A percentile compares a stretch with the other conserved stretches of the same genome.
phyloP scores from a whole-genome alignment of 2,888 invertebrate species.

The Diadromus collaris region DNA sequence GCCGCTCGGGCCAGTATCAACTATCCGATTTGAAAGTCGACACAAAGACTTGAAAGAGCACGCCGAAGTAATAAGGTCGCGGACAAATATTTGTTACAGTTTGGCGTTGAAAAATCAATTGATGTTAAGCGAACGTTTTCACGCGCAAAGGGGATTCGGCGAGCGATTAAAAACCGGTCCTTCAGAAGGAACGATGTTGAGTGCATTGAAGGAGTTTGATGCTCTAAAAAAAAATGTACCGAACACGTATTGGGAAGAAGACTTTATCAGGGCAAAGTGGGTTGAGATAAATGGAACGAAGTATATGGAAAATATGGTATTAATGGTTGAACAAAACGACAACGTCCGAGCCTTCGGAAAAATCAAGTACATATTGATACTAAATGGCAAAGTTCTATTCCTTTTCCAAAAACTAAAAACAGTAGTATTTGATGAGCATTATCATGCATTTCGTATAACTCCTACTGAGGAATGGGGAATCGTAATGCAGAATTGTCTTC shows the following conservation, averaged over 20 bases:
- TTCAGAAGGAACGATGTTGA: neutral
- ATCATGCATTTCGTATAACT: slow-evolving; percentile 21
- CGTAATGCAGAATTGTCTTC: neutral
- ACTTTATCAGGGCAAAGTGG: slow-evolving; percentile 7
- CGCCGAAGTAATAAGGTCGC: slow-evolving; percentile 5
- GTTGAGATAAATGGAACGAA: slow-evolving; percentile 17
- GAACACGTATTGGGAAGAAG: slow-evolving; percentile 4
- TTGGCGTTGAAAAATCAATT: slow-evolving; percentile 24
- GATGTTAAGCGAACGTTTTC: slow-evolving; percentile 25
- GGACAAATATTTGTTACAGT: slow-evolving; percentile 34
- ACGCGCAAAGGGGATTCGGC: slow-evolving; percentile 20
- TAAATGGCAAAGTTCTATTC: slow-evolving; percentile 11
- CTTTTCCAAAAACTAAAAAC: slow-evolving; percentile 13
- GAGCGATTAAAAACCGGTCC: slow-evolving; percentile 17
- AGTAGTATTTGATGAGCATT: slow-evolving; percentile 21
- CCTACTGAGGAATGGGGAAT: slow-evolving; percentile 7
- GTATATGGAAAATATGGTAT: slow-evolving; percentile 20
- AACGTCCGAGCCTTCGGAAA: slow-evolving; percentile 11
- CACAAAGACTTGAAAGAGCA: slow-evolving; percentile 42
- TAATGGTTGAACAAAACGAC: slow-evolving; percentile 5
- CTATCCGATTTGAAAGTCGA: slow-evolving; percentile 17
- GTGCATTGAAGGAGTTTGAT: slow-evolving; percentile 22
- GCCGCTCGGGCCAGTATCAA: slow-evolving; percentile 32
- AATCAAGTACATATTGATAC: slow-evolving; percentile 4
- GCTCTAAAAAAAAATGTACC: neutral